phyloP scores from a whole-genome alignment of 2,888 invertebrate genomes.

The Xylota sylvarum region DNA sequence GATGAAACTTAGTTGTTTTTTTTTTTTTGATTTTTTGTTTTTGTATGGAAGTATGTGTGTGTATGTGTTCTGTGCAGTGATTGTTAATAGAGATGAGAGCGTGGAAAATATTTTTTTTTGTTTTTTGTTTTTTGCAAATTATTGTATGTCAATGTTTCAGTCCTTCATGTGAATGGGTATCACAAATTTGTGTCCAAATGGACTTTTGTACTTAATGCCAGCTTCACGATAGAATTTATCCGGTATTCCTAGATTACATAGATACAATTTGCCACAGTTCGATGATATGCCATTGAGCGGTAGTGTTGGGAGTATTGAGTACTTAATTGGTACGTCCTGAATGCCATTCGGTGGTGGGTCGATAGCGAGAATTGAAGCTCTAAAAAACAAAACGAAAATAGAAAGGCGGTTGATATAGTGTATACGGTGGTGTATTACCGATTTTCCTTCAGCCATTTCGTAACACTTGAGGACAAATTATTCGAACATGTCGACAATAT shows the following conservation, averaged over 20 bases:
- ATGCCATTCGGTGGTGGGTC: constrained; percentile 91
- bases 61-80: constrained; percentile 30
- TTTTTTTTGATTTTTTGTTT: too few relatives aligned
- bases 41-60: constrained; percentile 4
- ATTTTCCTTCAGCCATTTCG: constrained; percentile 89
- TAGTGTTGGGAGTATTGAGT: constrained; percentile 89
- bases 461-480: constrained; percentile 85
- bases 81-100: constrained; percentile 57
- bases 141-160: constrained; percentile 82
- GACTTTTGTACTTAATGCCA: constrained; percentile 92
- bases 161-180: constrained; percentile 89
- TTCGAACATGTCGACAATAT: constrained; percentile 83
- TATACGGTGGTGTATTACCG: too few relatives aligned
- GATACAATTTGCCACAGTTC: constrained; percentile 90
- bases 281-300: constrained; percentile 88
- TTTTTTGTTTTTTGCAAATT: constrained; percentile 71
- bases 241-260: constrained; percentile 94
- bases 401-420: too few relatives aligned
- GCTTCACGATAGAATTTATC: constrained; percentile 90
- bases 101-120: constrained; percentile 61
- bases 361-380: constrained; percentile 90
- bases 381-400: constrained; percentile 55
- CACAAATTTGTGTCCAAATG: constrained; percentile 93
- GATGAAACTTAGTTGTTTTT: constrained; percentile 25
- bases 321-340: constrained; percentile 87